Evolutionary conservation across 2,888 invertebrate genomes (phyloP).

Genomic region (Patella ulyssiponensis): DNA sequence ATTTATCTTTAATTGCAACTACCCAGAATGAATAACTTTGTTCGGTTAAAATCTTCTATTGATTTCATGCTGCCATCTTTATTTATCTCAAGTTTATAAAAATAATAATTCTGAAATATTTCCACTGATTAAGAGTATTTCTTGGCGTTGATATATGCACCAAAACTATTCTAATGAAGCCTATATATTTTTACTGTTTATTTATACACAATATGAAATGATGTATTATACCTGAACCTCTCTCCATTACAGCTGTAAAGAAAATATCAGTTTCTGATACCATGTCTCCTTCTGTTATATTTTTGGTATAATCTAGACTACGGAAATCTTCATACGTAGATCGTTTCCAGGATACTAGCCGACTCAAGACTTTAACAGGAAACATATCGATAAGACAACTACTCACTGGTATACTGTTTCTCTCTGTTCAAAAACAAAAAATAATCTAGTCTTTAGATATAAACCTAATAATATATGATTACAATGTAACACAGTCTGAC

Average conservation of each 20-base stretch:
- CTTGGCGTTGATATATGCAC: too few species aligned
- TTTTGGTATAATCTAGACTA: slow-evolving; percentile 60
- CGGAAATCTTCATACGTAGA: slow-evolving; percentile 80
- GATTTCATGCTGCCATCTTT: too few species aligned
- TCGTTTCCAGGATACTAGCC: slow-evolving; percentile 80
- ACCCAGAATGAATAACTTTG: too few species aligned
- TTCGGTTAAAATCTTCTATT: too few species aligned
- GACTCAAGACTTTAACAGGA: slow-evolving; percentile 68
- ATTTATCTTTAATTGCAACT: too few species aligned
- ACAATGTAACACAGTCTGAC: neutral
- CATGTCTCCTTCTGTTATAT: slow-evolving; percentile 67
- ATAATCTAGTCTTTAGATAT: slow-evolving; percentile 32
- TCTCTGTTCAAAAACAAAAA: slow-evolving; percentile 54
- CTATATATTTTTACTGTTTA: too few species aligned
- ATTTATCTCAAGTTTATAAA: too few species aligned
- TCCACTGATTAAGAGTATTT: too few species aligned
- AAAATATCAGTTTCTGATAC: slow-evolving; percentile 70
- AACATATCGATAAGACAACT: slow-evolving; percentile 64
- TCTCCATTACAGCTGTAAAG: slow-evolving; percentile 85
- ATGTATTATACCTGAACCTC: slow-evolving; percentile 78
- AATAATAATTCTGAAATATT: too few species aligned
- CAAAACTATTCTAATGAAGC: too few species aligned
- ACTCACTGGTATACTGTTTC: slow-evolving; percentile 57
- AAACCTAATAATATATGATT: neutral
- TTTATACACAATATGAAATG: too few species aligned